A percentile compares a stretch with the other conserved stretches of the same genome.
Conservation (phyloP, 2,113 vertebrate species). For the Rhinoderma darwinii region DNA sequence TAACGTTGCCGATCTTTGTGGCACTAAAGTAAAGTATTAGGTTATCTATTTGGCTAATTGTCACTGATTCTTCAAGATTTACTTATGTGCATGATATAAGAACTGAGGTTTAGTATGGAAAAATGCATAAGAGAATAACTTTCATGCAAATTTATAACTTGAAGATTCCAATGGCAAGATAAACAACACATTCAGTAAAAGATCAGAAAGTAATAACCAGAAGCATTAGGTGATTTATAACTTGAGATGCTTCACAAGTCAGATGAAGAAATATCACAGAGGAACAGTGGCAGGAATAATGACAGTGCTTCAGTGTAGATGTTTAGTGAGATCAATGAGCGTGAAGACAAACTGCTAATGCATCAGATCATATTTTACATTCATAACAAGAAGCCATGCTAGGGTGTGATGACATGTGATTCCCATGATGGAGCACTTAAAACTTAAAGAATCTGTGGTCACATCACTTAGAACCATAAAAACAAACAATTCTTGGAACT, state of each 20-base stretch:
- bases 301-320: background rate
- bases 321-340: background rate
- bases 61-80: background rate
- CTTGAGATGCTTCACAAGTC: background rate
- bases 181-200: background rate
- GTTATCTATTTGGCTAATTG: background rate
- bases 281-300: constrained; percentile 11
- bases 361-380: background rate
- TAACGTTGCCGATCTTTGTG: background rate
- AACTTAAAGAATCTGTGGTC: constrained; percentile 28
- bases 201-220: background rate
- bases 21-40: background rate
- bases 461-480: background rate
- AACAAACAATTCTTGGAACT: constrained; percentile 29
- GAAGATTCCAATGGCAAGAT: background rate
- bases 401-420: background rate
- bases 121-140: background rate
- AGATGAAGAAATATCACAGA: background rate
- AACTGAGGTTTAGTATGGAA: background rate
- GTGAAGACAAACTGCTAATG: background rate
- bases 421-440: background rate
- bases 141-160: background rate
- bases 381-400: background rate
- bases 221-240: background rate
- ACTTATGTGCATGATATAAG: background rate